These are phyloP conservation scores for Chrysocyon brachyurus DNA, from an alignment of 2,797 vertebrate genomes.

Conservation along the genomic window DNA sequence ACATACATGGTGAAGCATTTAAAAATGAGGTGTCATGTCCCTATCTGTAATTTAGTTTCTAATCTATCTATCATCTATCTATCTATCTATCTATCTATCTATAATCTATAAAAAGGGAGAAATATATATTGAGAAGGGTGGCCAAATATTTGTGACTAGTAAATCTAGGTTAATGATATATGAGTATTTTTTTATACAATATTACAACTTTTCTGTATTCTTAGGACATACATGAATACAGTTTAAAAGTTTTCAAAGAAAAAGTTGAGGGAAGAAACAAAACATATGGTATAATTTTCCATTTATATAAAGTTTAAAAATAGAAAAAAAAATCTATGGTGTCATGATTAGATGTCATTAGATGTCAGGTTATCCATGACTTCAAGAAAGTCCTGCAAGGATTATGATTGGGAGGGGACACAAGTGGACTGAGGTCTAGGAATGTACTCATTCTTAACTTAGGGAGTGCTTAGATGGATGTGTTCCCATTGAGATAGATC, in stretches of 20 bases:
- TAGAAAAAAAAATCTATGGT: background rate
- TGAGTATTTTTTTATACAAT: background rate
- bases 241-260: background rate
- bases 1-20: background rate
- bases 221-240: no score
- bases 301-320: background rate
- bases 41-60: constrained; percentile 23
- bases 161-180: background rate
- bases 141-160: background rate
- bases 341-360: background rate
- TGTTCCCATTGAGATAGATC: background rate
- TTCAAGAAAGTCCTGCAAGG: background rate
- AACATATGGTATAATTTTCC: background rate
- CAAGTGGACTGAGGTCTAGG: background rate
- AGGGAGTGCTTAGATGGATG: background rate
- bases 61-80: background rate
- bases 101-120: background rate
- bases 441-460: background rate
- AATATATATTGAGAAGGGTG: background rate
- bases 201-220: background rate
- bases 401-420: background rate
- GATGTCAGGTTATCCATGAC: background rate
- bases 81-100: background rate
- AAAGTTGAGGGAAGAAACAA: background rate
- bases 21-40: background rate